Base-by-base conservation (phyloP, 2,888 invertebrate genomes). In the Osedax fenrisi region DNA sequence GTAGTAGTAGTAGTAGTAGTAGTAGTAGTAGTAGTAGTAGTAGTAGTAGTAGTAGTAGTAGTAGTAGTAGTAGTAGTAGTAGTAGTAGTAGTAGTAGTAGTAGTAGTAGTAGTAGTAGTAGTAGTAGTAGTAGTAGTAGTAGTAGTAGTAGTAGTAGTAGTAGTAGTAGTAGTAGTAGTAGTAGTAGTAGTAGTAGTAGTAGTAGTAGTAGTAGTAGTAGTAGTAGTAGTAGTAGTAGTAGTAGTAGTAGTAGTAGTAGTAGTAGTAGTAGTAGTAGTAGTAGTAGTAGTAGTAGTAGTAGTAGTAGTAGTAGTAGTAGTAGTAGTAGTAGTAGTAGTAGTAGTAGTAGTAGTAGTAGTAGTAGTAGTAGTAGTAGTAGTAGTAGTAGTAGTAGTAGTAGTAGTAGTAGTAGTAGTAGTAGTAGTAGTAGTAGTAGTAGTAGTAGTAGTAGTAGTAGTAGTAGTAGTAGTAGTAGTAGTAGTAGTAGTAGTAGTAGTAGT, bases 351-450 rank as follows among this genome's bases (percentile, higher is more conserved):
- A 61, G 80, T 79, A 27, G 79, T 75, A 3, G 80, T 79, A 3
- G 80, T 79, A 13, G 79, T 76, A 2, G 78, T 78, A 72, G 78
- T 79, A 24, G 79, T 79, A 2, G 79, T 66, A 3, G 61, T 26
- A 22, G 72, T 66, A 26, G 26, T 70, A 5, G 25, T 22, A 2
- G 27, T 27, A 3, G 41, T 22, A 24, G 59, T 67, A 24, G 21
- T 64, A n/a, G 56, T 66, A 22, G 68, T 73, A 41, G 61, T 27
- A 10, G 21, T 24, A 24, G 74, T 26, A 25, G 21, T 27, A 59
- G 64, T 75, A 17, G 67, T 27, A 23, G 67, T 67, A 17, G 62
- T 64, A 59, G 72, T 22, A 23, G 24, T 24, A 62, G 59, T 61
- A 13, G 59, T 56, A n/a, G 24, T 56, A 23, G 61, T 0, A 2